Conservation (phyloP, 1,140 invertebrate species). For the Spodoptera frugiperda region DNA sequence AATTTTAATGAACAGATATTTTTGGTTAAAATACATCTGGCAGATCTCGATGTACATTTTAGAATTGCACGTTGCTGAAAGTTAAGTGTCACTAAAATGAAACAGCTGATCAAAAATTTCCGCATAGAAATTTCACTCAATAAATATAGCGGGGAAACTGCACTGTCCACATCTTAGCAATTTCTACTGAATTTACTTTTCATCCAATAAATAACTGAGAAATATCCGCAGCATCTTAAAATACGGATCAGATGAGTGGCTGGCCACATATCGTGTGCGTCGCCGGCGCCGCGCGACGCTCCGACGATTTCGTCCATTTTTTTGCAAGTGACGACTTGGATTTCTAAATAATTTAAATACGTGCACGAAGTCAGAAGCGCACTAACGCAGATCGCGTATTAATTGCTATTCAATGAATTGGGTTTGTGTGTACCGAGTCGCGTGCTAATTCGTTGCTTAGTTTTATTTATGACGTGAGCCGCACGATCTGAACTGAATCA, state of each 20-base stretch:
- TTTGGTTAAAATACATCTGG: too few relatives aligned
- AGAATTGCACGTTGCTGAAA: not conserved
- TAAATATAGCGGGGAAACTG: not conserved
- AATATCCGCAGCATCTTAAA: slow-evolving; percentile 27
- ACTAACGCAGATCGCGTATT: slow-evolving; percentile 66
- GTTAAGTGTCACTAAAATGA: not conserved
- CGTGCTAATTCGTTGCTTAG: slow-evolving; percentile 61
- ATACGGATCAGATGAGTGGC: slow-evolving; percentile 28
- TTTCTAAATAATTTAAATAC: slow-evolving; percentile 86
- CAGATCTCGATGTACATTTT: not conserved
- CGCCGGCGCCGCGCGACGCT: slow-evolving; percentile 67
- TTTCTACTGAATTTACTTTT: slow-evolving; percentile 9
- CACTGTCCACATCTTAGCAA: not conserved
- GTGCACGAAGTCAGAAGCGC: slow-evolving; percentile 69
- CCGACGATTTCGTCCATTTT: slow-evolving; percentile 78
- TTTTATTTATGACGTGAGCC: slow-evolving; percentile 45
- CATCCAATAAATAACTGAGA: slow-evolving; percentile 21
- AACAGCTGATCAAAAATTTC: slow-evolving; percentile 16
- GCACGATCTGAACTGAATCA: slow-evolving; percentile 35
- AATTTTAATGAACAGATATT: too few relatives aligned
- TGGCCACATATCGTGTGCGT: slow-evolving; percentile 38
- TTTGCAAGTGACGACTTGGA: slow-evolving; percentile 76
- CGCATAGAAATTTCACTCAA: slow-evolving; percentile 1
- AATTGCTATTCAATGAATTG: slow-evolving; percentile 72
- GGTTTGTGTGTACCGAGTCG: slow-evolving; percentile 67